Evolutionary conservation across 2,888 invertebrate genomes (phyloP), one percentile per base, ranked within the genome.

Genomic region (Mythimna lalbum): DNA sequence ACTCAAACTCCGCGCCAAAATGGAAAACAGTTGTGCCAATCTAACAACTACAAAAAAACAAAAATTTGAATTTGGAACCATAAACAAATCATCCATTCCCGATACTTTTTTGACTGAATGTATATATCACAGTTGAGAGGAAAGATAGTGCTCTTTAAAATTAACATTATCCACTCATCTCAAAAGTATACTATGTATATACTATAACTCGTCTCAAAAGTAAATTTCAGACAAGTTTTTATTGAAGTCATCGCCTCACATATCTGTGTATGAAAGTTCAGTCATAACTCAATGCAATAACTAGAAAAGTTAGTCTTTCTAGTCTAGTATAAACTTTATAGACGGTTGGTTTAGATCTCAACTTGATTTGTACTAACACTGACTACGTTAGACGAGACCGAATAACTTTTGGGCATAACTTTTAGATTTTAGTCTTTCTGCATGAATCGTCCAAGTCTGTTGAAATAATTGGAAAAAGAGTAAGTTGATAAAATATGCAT

Each of bases 241-340:
- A 49, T 50, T 23, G 63, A 53, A 50, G 56, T 74, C 69, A 55
- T 63, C 57, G 10, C 27, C 21, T 66, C 63, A 69, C 49, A 62
- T 68, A 63, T 65, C 64, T 50, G 27, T 52, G 55, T 27, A 70
- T 57, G 43, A 61, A 81, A 83, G 57, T 81, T 81, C 56, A 52
- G 61, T 68, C 57, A 80, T 73, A 73, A 76, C 68, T 70, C 69
- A 63, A 73, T 76, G 76, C 61, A 76, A 65, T 73, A 71, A 76
- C 83, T 63, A 70, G 69, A 76, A 72, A 81, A 80, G 69, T 80
- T 80, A 31, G 27, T 62, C 63, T 73, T 17, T 69, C 73, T 63
- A 69, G 21, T 63, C 43, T 27, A 69, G 59, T 69, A 77, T 65
- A 62, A 78, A 82, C 64, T 80, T 80, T 65, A 78, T 63, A 78